Evolutionary conservation across 2,113 vertebrate species (phyloP).

Genomic region (Eulacestoma nigropectus): DNA sequence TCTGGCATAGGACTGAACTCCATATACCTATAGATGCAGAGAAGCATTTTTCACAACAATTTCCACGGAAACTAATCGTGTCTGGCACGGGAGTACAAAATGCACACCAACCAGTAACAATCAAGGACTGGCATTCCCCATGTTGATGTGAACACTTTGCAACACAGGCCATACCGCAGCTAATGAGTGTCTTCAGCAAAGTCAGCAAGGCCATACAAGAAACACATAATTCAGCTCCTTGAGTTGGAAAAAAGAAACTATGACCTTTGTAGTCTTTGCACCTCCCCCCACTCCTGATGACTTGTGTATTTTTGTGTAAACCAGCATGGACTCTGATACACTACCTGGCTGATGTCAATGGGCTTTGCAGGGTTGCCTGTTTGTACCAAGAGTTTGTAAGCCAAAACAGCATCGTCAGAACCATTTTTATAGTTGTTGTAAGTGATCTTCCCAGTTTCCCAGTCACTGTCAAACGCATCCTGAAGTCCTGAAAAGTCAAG

Average conservation of each 20-base stretch:
- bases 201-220: not conserved
- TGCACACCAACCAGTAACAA: not conserved
- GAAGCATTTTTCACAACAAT: not conserved
- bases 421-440: conserved; percentile 88
- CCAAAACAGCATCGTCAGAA: conserved; percentile 90
- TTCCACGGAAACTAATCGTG: not conserved
- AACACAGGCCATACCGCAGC: not conserved
- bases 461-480: conserved; percentile 92
- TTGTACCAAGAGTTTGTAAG: conserved; percentile 95
- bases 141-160: not conserved
- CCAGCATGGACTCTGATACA: not conserved
- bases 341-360: conserved; percentile 86
- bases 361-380: conserved; percentile 91
- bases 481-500: conserved; percentile 82
- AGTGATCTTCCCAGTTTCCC: conserved; percentile 89
- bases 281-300: not conserved
- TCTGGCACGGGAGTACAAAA: not conserved
- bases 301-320: not conserved
- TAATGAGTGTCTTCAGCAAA: not conserved
- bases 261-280: not conserved
- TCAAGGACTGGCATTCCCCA: not conserved
- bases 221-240: not conserved
- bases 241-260: not conserved
- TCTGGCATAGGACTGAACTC: not conserved
- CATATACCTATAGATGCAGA: not conserved